Percentiles rank a stretch among this genome's conserved stretches.
Conservation (phyloP, 1,140 invertebrate genomes). For the Diabrotica undecimpunctata region DNA sequence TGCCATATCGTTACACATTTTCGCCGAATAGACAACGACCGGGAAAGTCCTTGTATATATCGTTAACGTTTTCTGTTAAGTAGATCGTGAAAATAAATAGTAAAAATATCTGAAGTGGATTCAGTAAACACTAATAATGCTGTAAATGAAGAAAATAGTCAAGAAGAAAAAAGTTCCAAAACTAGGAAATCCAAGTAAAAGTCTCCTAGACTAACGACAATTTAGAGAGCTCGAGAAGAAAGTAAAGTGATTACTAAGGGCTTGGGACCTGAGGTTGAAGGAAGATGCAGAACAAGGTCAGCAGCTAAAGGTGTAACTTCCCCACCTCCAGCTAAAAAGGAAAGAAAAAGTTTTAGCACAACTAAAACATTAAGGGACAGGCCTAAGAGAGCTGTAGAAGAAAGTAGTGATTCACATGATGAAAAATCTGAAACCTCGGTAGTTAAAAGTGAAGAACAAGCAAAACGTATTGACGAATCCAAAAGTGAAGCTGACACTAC, state of each 20-base stretch:
- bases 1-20: too few relatives aligned
- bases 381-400: conserved; percentile 21
- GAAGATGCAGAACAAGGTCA: conserved; percentile 47
- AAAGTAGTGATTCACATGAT: conserved; percentile 26
- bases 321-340: conserved; percentile 49
- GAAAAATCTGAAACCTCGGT: conserved; percentile 31
- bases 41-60: conserved; percentile 39
- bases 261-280: conserved; percentile 44
- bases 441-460: conserved; percentile 29
- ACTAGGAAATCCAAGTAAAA: conserved; percentile 43
- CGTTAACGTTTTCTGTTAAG: conserved; percentile 27
- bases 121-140: conserved; percentile 44
- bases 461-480: conserved; percentile 31
- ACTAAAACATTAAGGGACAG: conserved; percentile 23
- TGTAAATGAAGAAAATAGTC: conserved; percentile 43
- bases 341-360: conserved; percentile 39
- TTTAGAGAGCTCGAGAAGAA: conserved; percentile 40
- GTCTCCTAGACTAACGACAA: conserved; percentile 35
- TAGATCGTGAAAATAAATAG: conserved; percentile 31
- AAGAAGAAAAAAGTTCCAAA: conserved; percentile 42
- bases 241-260: conserved; percentile 46
- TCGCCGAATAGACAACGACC: conserved; percentile 49
- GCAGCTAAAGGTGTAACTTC: conserved; percentile 47
- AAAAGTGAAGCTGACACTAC: conserved; percentile 32
- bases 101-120: conserved; percentile 48